Evolutionary conservation across 1,140 invertebrate species (phyloP).

Genomic region (Rhizoglyphus robini): DNA sequence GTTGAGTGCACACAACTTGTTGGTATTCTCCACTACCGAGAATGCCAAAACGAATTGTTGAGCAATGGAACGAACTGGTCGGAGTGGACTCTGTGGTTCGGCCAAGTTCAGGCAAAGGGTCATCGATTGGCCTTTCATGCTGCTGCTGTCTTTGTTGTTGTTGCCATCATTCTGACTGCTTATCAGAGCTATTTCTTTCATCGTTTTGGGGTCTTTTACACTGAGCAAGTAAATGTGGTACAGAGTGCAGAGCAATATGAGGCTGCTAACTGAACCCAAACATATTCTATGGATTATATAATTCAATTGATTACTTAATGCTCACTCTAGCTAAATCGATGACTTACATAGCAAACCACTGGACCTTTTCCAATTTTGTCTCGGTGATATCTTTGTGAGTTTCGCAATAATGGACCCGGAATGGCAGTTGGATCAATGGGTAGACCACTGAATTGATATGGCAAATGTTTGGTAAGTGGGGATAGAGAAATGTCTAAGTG

Average conservation of each 20-base stretch:
- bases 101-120: neutral
- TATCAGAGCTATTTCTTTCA: neutral
- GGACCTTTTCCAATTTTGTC: neutral
- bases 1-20: neutral
- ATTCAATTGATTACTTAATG: neutral
- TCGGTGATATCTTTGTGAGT: neutral
- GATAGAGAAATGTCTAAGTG: neutral
- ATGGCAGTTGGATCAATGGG: neutral
- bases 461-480: neutral
- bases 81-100: neutral
- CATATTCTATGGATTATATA: neutral
- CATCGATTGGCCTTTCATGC: neutral
- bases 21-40: neutral
- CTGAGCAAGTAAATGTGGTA: neutral
- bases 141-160: neutral
- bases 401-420: neutral
- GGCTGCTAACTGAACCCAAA: neutral
- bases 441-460: neutral
- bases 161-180: neutral
- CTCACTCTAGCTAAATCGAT: neutral
- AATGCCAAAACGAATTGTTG: neutral
- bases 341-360: conserved; percentile 5
- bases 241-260: neutral
- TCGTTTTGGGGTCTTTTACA: neutral
- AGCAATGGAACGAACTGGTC: neutral